Evolutionary conservation across 1,140 invertebrate genomes (phyloP).

Genomic region (Psix sp.): DNA sequence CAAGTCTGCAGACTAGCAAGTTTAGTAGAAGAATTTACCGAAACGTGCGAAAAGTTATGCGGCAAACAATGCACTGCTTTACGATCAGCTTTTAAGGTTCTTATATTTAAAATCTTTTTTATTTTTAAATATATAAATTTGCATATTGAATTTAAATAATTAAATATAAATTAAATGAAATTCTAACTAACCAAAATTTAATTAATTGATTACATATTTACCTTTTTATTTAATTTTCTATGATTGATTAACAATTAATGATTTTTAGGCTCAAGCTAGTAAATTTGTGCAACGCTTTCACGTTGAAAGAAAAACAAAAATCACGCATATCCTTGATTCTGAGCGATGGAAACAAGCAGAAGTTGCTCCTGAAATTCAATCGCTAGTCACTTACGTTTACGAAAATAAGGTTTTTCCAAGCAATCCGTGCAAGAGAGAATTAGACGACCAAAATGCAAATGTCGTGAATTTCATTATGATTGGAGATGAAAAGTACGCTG

Average conservation of each 20-base stretch:
- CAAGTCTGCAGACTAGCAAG: slow-evolving; percentile 88
- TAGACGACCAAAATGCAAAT: slow-evolving; percentile 64
- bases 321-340: slow-evolving; percentile 89
- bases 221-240: too few species aligned
- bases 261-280: slow-evolving; percentile 83
- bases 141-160: too few species aligned
- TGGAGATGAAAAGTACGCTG: slow-evolving; percentile 88
- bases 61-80: slow-evolving; percentile 88
- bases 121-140: too few species aligned
- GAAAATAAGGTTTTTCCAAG: slow-evolving; percentile 76
- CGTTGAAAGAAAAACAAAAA: slow-evolving; percentile 89
- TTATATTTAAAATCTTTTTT: too few species aligned
- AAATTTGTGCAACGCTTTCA: slow-evolving; percentile 95
- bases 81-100: slow-evolving; percentile 88
- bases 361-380: slow-evolving; percentile 91
- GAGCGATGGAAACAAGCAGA: slow-evolving; percentile 97
- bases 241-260: too few species aligned
- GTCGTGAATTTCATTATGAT: slow-evolving; percentile 79
- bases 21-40: slow-evolving; percentile 88
- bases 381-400: slow-evolving; percentile 79
- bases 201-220: too few species aligned
- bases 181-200: too few species aligned
- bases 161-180: too few species aligned
- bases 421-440: slow-evolving; percentile 66
- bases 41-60: slow-evolving; percentile 86